Evolutionary conservation across 1,140 invertebrate species (phyloP), one percentile per base, ranked within the genome.

Genomic region (Cyclargus thomasi): DNA sequence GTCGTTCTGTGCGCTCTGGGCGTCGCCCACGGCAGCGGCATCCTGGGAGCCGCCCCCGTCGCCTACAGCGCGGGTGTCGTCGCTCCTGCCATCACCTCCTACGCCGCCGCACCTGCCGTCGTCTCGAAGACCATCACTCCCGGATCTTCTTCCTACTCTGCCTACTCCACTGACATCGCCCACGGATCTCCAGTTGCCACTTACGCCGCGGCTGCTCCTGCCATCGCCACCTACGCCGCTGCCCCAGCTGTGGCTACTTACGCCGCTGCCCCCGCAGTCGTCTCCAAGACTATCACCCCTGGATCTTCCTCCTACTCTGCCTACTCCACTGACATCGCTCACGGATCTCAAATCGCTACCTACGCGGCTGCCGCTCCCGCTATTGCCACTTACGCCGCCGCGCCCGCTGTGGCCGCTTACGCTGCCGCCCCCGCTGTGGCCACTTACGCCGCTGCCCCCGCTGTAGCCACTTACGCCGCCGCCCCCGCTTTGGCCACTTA

Each of bases 1-100:
- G 70, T 79, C 69, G 77, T 73, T 69, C 75, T 79, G 68, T 79
- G 77, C 71, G 77, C 75, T 53, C 70, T 79, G 70, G 75, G 77
- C 72, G 69, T 79, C 8, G 77, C 75, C 67, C 77, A 67, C 53
- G 77, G 69, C 65, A 74, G 77, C 53, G 77, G 77, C 63, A 69
- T 79, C 4, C 66, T 72, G 35, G 74, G 69, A n/a, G 67, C 71
- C 20, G 68, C 74, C 2, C 77, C 74, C 4, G 63, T 78, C 59
- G 75, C 77, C 0, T 82, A 80, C 74, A 70, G 74, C 72, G 55
- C n/a, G 17, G 17, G 17, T 17, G 3, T 18, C 55, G 17, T 77
- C 68, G 75, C 63, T 7, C 53, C 73, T 39, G 71, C 76, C 53
- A 64, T 76, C 14, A 68, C 74, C 10, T 62, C 74, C 10, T 75